Evolutionary conservation across 1,140 invertebrate species (phyloP).

Genomic region (Contarinia nasturtii): DNA sequence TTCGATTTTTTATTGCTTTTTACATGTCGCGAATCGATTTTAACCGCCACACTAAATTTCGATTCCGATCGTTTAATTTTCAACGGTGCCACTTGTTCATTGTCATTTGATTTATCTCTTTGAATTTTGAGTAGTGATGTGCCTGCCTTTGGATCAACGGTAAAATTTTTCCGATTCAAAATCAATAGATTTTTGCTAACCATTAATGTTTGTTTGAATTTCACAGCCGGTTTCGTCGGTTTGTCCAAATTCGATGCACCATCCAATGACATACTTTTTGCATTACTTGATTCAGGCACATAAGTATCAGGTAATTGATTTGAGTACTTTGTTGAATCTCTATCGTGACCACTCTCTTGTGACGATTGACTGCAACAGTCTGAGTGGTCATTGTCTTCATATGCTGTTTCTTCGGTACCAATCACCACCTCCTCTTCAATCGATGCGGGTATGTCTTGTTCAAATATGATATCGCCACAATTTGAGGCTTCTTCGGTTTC

Average conservation of each 20-base stretch:
- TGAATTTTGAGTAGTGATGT: background rate
- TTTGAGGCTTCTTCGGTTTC: background rate
- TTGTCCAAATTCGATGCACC: background rate
- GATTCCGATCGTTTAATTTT: background rate
- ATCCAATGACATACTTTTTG: background rate
- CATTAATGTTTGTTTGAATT: constrained; percentile 1
- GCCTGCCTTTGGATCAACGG: background rate
- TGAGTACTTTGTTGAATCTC: background rate
- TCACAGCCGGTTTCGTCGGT: background rate
- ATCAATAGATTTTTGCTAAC: constrained; percentile 1
- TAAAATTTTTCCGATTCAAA: background rate
- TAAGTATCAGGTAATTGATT: background rate
- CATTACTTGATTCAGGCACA: background rate
- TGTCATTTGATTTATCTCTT: background rate
- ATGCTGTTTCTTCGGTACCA: background rate
- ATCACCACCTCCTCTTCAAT: constrained; percentile 3
- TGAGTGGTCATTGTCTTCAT: background rate
- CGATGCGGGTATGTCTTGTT: constrained; percentile 2
- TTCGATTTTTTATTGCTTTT: background rate
- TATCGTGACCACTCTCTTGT: background rate
- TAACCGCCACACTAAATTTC: background rate
- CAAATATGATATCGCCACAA: constrained; percentile 4
- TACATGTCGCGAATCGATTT: background rate
- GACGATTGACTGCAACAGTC: background rate
- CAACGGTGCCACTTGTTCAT: background rate